phyloP scores from a whole-genome alignment of 2,888 invertebrate genomes.

The Phaonia tiefii region DNA sequence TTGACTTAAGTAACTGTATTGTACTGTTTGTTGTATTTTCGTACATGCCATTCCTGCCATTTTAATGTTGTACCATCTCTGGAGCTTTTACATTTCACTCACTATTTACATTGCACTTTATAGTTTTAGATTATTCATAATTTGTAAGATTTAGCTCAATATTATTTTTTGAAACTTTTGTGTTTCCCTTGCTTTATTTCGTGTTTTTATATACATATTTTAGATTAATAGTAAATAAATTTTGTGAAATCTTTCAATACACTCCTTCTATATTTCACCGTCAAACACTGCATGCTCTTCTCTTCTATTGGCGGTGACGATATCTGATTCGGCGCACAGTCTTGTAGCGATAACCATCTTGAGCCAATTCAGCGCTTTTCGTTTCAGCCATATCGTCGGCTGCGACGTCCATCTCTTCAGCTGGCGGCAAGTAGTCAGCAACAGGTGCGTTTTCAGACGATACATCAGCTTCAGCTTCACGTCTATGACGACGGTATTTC shows the following conservation, averaged over 20 bases:
- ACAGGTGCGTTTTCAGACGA: conserved; percentile 68
- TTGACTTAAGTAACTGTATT: too few relatives aligned
- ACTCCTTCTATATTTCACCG: neutral
- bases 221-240: conserved; percentile 21
- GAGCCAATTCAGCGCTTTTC: conserved; percentile 75
- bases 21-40: too few relatives aligned
- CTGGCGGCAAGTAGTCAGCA: conserved; percentile 75
- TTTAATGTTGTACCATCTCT: too few relatives aligned
- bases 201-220: neutral
- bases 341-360: conserved; percentile 78
- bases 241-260: neutral
- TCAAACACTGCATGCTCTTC: neutral
- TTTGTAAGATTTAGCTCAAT: too few relatives aligned
- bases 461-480: conserved; percentile 71
- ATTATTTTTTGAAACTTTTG: conserved; percentile 11
- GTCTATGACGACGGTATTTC: conserved; percentile 77
- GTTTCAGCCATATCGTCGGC: conserved; percentile 69
- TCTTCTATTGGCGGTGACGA: conserved; percentile 75
- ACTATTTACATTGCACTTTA: too few relatives aligned
- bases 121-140: too few relatives aligned
- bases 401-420: conserved; percentile 70
- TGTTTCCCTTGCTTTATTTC: conserved; percentile 31
- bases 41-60: too few relatives aligned
- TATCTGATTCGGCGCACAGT: conserved; percentile 76
- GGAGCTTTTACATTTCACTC: too few relatives aligned